A percentile compares a stretch with the other conserved stretches of the same genome.
These are phyloP conservation scores for Aselliscus stoliczkanus DNA, from an alignment of 2,797 vertebrate genomes.

Conservation along the genomic window DNA sequence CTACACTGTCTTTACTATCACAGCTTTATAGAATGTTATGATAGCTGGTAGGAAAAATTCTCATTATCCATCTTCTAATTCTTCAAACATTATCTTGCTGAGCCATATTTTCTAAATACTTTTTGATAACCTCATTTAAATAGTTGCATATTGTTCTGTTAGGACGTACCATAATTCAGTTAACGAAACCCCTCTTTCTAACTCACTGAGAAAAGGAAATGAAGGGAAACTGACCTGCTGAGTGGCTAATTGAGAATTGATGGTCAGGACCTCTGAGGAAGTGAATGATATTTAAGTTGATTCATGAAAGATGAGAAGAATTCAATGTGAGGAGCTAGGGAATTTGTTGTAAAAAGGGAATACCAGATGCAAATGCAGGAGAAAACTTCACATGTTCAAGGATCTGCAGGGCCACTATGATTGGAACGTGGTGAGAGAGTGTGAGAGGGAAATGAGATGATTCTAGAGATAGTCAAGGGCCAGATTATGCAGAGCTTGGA, in stretches of 20 bases:
- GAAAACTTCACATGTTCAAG: not conserved
- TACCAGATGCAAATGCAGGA: not conserved
- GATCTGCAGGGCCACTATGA: not conserved
- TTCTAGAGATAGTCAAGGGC: not conserved
- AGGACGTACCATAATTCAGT: not conserved
- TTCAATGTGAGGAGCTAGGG: not conserved
- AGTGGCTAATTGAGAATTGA: not conserved
- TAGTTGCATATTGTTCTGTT: not conserved
- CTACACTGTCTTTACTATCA: not conserved
- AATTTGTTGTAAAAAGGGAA: conserved; percentile 12
- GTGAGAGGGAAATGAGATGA: not conserved
- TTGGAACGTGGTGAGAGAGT: not conserved
- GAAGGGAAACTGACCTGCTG: conserved; percentile 15
- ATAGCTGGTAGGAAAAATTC: not conserved
- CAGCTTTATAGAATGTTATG: not conserved
- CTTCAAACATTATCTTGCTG: not conserved
- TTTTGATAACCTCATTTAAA: conserved; percentile 9
- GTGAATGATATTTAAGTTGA: conserved; percentile 37
- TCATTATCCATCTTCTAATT: not conserved
- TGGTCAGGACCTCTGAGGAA: not conserved
- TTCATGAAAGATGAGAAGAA: conserved; percentile 32
- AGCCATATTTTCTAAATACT: not conserved
- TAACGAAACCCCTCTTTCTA: conserved; percentile 6
- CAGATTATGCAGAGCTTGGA: not conserved
- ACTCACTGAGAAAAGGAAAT: conserved; percentile 24